phyloP scores from a whole-genome alignment of 2,797 vertebrate species.

The Sebastolobus alascanus region DNA sequence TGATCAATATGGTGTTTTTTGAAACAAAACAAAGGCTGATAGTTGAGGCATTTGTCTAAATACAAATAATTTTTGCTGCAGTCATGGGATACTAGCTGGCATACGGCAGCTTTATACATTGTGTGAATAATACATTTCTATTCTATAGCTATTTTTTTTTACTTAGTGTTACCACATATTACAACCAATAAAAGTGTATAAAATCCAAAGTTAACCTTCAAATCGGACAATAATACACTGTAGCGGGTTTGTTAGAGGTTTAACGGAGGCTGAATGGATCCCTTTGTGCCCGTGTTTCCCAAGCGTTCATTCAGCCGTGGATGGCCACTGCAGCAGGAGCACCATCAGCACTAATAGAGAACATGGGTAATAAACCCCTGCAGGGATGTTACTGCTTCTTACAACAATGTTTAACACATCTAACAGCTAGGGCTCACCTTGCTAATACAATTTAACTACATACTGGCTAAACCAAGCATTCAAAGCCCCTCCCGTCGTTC shows the following conservation, averaged over 20 bases:
- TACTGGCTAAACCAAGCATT: slow-evolving; percentile 31
- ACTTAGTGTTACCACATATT: neutral
- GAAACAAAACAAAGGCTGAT: neutral
- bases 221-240: slow-evolving; percentile 28
- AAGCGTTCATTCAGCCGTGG: slow-evolving; percentile 56
- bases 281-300: slow-evolving; percentile 34
- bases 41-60: neutral
- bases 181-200: slow-evolving; percentile 16
- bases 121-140: neutral
- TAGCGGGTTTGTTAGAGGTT: slow-evolving; percentile 43
- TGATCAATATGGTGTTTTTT: neutral
- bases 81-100: neutral
- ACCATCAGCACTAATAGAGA: slow-evolving; percentile 66
- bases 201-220: slow-evolving; percentile 16
- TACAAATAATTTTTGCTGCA: neutral
- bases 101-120: neutral
- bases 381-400: slow-evolving; percentile 64
- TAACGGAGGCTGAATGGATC: slow-evolving; percentile 60
- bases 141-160: neutral
- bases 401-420: slow-evolving; percentile 69
- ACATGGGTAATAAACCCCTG: slow-evolving; percentile 72
- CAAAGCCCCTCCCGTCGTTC: slow-evolving; percentile 17
- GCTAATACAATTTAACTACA: slow-evolving; percentile 52
- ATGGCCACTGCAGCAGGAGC: slow-evolving; percentile 56
- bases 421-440: slow-evolving; percentile 51